phyloP scores from a whole-genome alignment of 2,888 invertebrate genomes.

The Leptinotarsa rubiginosa region DNA sequence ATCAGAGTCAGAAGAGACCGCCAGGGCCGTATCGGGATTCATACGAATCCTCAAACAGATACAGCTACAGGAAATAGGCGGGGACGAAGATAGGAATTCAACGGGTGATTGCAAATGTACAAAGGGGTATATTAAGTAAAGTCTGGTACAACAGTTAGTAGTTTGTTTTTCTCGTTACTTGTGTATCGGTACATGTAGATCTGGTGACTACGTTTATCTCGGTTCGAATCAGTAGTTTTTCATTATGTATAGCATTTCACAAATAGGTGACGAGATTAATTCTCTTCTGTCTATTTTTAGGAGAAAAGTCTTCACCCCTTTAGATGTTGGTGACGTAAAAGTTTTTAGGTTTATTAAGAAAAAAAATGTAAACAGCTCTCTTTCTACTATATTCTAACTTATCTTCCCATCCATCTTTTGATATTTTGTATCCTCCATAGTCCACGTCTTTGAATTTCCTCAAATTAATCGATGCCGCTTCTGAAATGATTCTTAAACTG shows the following conservation, averaged over 20 bases:
- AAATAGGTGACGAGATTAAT: too few species aligned
- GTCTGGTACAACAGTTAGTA: neutral
- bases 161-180: neutral
- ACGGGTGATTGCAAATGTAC: constrained; percentile 4
- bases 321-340: too few species aligned
- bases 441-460: too few species aligned
- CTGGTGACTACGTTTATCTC: constrained; percentile 1
- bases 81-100: neutral
- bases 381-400: too few species aligned
- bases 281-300: too few species aligned
- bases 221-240: too few species aligned
- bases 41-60: constrained; percentile 54
- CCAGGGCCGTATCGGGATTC: constrained; percentile 60
- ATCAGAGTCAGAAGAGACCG: constrained; percentile 44
- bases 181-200: neutral
- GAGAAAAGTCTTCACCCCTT: too few species aligned
- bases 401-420: too few species aligned
- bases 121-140: constrained; percentile 11
- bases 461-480: constrained; percentile 46
- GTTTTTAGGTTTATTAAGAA: too few species aligned
- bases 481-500: constrained; percentile 52
- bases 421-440: too few species aligned
- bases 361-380: too few species aligned
- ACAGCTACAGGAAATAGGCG: constrained; percentile 49
- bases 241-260: too few species aligned